Conservation (phyloP, 2,888 invertebrate species). For the Melipona bicolor region DNA sequence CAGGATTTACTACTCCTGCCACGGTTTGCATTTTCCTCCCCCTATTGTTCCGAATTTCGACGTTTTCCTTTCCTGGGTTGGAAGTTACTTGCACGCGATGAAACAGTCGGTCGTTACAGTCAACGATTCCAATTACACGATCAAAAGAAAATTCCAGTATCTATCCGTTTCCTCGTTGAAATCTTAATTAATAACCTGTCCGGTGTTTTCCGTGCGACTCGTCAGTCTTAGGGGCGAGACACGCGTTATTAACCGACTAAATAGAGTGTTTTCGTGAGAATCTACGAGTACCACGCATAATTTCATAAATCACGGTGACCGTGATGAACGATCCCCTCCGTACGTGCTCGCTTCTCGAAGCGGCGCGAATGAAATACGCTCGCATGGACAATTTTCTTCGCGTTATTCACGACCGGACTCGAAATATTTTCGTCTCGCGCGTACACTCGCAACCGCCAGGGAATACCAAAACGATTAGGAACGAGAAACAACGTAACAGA, state of each 20-base stretch:
- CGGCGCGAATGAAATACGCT: constrained; percentile 43
- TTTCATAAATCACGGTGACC: constrained; percentile 49
- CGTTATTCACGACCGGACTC: constrained; percentile 18
- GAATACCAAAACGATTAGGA: background rate
- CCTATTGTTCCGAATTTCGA: background rate
- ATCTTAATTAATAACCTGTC: background rate
- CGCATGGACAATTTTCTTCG: constrained; percentile 44
- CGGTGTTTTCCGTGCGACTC: background rate
- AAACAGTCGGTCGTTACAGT: background rate
- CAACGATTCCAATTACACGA: background rate
- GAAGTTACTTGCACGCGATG: background rate
- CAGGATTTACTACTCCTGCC: background rate
- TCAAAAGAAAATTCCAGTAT: background rate
- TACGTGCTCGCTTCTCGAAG: background rate
- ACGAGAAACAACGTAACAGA: background rate
- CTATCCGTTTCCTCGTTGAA: background rate
- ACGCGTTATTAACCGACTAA: constrained; percentile 37
- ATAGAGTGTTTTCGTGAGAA: constrained; percentile 40
- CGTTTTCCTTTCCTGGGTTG: too few species aligned
- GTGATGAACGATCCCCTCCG: constrained; percentile 51
- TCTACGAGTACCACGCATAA: constrained; percentile 36
- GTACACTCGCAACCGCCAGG: background rate
- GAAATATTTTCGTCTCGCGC: constrained; percentile 22
- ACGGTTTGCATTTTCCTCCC: background rate
- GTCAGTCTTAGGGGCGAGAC: background rate